Base-by-base conservation (phyloP, 2,888 invertebrate genomes). In the Brenthis hecate region DNA sequence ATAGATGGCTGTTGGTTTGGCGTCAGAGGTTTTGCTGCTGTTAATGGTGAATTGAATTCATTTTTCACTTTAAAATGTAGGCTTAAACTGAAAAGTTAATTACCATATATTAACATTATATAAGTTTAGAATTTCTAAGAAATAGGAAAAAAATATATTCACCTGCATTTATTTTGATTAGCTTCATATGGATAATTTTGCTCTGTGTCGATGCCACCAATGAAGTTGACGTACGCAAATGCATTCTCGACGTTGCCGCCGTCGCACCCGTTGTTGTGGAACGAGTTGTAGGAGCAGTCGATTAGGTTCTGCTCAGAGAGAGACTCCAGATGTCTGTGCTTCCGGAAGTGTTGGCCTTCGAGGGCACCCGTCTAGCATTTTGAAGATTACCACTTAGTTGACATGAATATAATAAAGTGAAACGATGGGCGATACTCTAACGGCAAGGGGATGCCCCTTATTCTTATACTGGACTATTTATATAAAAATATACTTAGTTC, bases 261-360 rank as follows among this genome's bases (percentile, higher is more conserved):
- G 77, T 96, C 95, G 89, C 98, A 98, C 55, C 98, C 98, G 80
- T 97, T 95, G 89, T 98, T 98, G 56, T 97, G 97, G 82, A 96
- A 98, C 73, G 94, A 92, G 3, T 11, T 11, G 11, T 13, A 48
- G 83, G 16, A 48, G 83, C 98, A 98, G 89, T 98, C 98, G 64
- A 98, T 93, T 72, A 98, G 92, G 88, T 98, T 98, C 91, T 98
- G 98, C 89, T 98, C 98, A 74, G 97, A 97, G 14, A 98, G 94
- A 0, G 97, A 97, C 16, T 97, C 94, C 63, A 98, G 91, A 73
- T 93, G 93, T 4, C 96, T 96, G 14, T 94, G 92, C 87, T 95
- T 95, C 75, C 97, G 95, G 94, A 94, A 98, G 87, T 98, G 96
- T 88, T 98, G 97, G 2, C 96, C 98, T 92, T 98, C 98, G 13